Conservation (phyloP, 2,888 invertebrate species). For the Euzophera pinguis region DNA sequence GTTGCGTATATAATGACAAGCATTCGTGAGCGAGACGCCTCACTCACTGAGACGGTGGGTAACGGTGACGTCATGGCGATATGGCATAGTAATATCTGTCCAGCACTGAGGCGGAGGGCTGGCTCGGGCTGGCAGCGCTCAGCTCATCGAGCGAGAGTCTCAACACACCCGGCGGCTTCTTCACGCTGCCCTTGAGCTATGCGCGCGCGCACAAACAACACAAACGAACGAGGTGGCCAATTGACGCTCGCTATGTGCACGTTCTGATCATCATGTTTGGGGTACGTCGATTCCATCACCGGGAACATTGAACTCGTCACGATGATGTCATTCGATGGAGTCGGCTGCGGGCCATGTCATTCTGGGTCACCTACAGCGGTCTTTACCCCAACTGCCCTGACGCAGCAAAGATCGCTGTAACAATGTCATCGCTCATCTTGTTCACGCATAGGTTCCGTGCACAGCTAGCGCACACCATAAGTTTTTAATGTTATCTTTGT, state of each 20-base stretch:
- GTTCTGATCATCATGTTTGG: conserved; percentile 28
- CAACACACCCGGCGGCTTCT: conserved; percentile 82
- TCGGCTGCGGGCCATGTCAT: conserved; percentile 33
- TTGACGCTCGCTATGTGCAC: conserved; percentile 61
- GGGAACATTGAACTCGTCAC: background rate
- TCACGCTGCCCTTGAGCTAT: conserved; percentile 87
- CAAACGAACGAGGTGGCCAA: conserved; percentile 88
- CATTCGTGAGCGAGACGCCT: background rate
- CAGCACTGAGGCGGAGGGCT: conserved; percentile 58
- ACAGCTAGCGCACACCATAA: conserved; percentile 45
- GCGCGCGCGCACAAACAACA: conserved; percentile 88
- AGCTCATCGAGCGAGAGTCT: conserved; percentile 84
- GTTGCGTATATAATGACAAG: too few species aligned
- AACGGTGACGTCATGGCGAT: conserved; percentile 24
- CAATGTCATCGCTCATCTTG: conserved; percentile 37
- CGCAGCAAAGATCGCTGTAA: conserved; percentile 31
- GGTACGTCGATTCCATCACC: conserved; percentile 30
- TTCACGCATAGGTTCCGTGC: conserved; percentile 46
- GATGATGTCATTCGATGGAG: conserved; percentile 29
- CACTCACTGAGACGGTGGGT: too few species aligned
- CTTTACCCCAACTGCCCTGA: conserved; percentile 22
- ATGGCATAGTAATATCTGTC: conserved; percentile 38
- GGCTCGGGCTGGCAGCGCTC: conserved; percentile 59
- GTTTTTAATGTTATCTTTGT: conserved; percentile 14
- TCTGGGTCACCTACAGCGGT: conserved; percentile 30